Evolutionary conservation across 2,888 invertebrate species (phyloP), one percentile per base, ranked within the genome.

Genomic region (Hesperia comma): DNA sequence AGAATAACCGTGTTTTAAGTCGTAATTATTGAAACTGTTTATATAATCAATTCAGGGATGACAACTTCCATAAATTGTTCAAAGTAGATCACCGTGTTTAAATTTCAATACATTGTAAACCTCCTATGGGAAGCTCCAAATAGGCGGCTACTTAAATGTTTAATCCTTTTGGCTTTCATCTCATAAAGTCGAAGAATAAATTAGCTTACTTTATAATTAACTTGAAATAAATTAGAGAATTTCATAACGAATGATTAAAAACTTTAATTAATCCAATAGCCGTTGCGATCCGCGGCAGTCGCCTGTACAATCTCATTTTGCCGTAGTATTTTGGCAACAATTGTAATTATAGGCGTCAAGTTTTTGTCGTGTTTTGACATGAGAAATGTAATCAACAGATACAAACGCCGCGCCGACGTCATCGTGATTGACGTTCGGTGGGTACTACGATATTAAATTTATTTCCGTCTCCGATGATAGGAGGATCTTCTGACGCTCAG

Each of bases 351-450:
- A 72, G 69, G 67, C 54, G 69, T 70, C 69, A 74, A 73, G 69
- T 76, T 76, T 74, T 77, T 73, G 75, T 72, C 68, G 71, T 73
- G 71, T 73, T 74, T 75, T 82, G 80, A 81, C 78, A 79, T 79
- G 78, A 80, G 80, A 86, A 86, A 84, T 84, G 81, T 85, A 87
- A 87, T 85, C 83, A 86, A 83, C 84, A 80, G 82, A 82, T 75
- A 77, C 77, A 75, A 77, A 77, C 68, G 69, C 80, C 80, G 77
- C 77, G 79, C 81, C 81, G 80, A 76, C 83, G 78, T 75, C 78
- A 72, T 74, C 74, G 71, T 85, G 86, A 86, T 83, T 83, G 87
- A 85, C 87, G 78, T 77, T 78, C 78, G 75, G 78, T 78, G 75
- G 77, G 79, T 74, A 76, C 78, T 75, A 70, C 74, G 78, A 86